A percentile compares a stretch with the other conserved stretches of the same genome.
Conservation (phyloP, 1,140 invertebrate genomes). For the Hylyphantes graminicola region DNA sequence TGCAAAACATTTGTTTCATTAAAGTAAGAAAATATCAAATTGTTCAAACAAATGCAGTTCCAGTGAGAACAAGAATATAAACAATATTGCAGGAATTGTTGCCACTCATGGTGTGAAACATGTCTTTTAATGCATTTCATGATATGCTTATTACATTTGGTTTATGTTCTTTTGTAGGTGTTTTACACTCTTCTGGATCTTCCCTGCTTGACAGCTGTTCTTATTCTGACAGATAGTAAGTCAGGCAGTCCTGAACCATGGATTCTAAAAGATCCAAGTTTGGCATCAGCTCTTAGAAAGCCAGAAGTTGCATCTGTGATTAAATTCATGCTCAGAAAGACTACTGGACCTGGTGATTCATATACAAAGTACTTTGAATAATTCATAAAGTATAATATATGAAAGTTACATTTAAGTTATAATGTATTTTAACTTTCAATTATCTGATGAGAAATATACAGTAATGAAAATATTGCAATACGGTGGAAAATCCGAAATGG, state of each 20-base stretch:
- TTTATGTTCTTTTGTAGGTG: conserved; percentile 31
- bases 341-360: neutral
- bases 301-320: conserved; percentile 22
- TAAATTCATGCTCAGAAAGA: conserved; percentile 39
- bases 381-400: neutral
- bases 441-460: no score
- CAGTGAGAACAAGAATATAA: no score
- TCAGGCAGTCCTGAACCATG: conserved; percentile 10
- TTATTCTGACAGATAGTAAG: conserved; percentile 36
- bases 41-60: no score
- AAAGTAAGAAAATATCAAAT: no score
- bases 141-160: no score
- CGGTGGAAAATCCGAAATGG: no score
- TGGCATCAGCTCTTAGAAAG: conserved; percentile 28
- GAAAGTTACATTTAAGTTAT: neutral
- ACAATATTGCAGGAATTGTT: no score
- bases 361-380: conserved; percentile 10
- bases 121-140: no score
- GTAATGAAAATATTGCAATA: no score
- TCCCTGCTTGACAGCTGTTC: conserved; percentile 49
- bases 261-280: conserved; percentile 16
- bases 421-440: no score
- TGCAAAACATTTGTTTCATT: no score
- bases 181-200: conserved; percentile 47
- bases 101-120: no score